Conservation (phyloP, 2,113 vertebrate species). For the Eidolon helvum region DNA sequence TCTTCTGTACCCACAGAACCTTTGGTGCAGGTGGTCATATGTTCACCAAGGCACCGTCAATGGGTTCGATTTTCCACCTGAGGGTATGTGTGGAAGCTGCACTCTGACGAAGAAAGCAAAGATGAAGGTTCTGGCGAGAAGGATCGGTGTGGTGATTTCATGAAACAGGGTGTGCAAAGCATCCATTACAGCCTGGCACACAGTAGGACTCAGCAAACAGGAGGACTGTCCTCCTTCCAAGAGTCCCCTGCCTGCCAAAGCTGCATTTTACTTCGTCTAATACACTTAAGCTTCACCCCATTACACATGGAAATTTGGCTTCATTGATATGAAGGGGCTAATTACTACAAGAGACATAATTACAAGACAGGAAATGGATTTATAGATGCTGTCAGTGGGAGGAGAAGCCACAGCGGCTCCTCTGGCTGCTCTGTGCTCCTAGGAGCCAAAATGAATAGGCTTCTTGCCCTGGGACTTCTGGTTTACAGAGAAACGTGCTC, state of each 20-base stretch:
- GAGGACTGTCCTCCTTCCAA: neutral
- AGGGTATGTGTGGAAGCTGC: neutral
- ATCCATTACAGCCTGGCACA: neutral
- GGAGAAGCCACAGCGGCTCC: neutral
- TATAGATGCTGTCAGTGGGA: constrained; percentile 32
- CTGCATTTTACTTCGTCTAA: constrained; percentile 19
- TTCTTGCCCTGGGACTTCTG: neutral
- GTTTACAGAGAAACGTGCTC: neutral
- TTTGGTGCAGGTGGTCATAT: rapidly evolving
- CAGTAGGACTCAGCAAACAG: neutral
- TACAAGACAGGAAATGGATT: constrained; percentile 73
- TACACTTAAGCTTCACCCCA: constrained; percentile 55
- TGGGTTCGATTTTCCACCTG: neutral
- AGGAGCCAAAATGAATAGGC: neutral
- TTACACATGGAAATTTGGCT: constrained; percentile 70
- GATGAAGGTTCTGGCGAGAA: neutral
- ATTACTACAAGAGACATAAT: constrained; percentile 74
- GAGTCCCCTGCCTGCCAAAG: neutral
- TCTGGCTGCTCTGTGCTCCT: neutral
- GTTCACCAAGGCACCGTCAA: neutral
- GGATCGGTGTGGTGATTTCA: neutral
- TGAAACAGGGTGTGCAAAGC: neutral
- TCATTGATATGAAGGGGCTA: constrained; percentile 73
- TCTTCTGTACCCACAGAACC: neutral
- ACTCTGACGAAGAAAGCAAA: neutral